These are phyloP conservation scores for Peromyscus californicus DNA, from an alignment of 2,113 vertebrate genomes.

Conservation along the genomic window DNA sequence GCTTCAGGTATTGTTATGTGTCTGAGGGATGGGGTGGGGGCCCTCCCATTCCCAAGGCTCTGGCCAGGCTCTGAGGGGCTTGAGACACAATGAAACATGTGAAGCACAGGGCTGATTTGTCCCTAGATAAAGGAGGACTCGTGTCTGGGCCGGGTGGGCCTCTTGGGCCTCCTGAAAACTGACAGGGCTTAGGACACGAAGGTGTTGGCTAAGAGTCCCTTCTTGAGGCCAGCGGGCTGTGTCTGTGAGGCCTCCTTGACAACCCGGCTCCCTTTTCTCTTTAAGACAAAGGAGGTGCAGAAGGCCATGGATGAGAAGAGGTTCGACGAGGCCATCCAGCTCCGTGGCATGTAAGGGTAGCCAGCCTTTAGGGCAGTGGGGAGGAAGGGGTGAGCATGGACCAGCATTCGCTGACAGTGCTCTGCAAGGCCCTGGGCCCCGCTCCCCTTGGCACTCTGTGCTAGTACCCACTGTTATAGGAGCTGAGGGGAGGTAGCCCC, in stretches of 20 bases:
- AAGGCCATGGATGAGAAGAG: slow-evolving; percentile 95
- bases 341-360: slow-evolving; percentile 93
- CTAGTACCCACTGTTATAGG: background rate
- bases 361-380: background rate
- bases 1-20: background rate
- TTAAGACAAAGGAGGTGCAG: slow-evolving; percentile 94
- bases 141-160: background rate
- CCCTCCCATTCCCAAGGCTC: background rate
- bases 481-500: background rate
- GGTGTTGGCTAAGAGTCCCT: fast-evolving
- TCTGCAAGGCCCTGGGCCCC: background rate
- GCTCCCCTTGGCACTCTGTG: background rate
- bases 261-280: fast-evolving
- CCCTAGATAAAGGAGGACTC: background rate
- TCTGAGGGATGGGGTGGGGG: background rate
- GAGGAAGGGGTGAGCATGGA: background rate
- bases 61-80: background rate
- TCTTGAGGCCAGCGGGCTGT: background rate
- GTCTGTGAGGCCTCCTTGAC: too few relatives aligned
- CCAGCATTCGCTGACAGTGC: background rate
- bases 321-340: slow-evolving; percentile 95
- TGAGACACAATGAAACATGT: background rate
- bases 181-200: background rate
- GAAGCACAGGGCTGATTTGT: background rate
- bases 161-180: background rate